Percentiles rank a stretch among this genome's conserved stretches.
Evolutionary conservation across 2,797 vertebrate species (phyloP).

Genomic region (Clarias platycephalus): DNA sequence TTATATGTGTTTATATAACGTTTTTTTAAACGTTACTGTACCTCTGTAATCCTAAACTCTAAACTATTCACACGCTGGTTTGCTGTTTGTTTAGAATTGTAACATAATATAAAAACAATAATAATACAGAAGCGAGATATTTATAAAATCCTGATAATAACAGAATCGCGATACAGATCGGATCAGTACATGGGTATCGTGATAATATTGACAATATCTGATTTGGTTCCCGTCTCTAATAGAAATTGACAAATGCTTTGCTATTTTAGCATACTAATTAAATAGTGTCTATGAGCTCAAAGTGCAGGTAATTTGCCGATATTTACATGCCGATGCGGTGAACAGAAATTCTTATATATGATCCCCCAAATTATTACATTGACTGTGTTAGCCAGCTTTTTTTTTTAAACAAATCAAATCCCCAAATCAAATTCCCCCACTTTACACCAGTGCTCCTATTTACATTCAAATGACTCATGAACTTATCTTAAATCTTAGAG

Average conservation of each 20-base stretch:
- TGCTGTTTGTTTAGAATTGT: too few species aligned
- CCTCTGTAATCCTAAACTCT: too few species aligned
- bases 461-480: constrained; percentile 29
- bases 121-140: too few species aligned
- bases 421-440: constrained; percentile 13
- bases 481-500: constrained; percentile 32
- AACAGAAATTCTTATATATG: not conserved
- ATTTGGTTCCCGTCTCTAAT: too few species aligned
- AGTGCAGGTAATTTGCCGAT: not conserved
- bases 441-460: constrained; percentile 19
- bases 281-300: not conserved
- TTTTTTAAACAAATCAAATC: constrained; percentile 30
- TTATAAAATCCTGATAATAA: too few species aligned
- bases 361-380: not conserved
- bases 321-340: constrained; percentile 3
- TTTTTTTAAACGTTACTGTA: too few species aligned
- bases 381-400: not conserved
- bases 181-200: too few species aligned
- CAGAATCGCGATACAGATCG: too few species aligned
- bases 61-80: too few species aligned
- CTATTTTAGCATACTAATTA: not conserved
- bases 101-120: too few species aligned
- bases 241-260: not conserved
- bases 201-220: too few species aligned
- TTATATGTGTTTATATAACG: too few species aligned